These are phyloP conservation scores for Vidua macroura DNA, from an alignment of 2,113 vertebrate genomes.

Conservation along the genomic window DNA sequence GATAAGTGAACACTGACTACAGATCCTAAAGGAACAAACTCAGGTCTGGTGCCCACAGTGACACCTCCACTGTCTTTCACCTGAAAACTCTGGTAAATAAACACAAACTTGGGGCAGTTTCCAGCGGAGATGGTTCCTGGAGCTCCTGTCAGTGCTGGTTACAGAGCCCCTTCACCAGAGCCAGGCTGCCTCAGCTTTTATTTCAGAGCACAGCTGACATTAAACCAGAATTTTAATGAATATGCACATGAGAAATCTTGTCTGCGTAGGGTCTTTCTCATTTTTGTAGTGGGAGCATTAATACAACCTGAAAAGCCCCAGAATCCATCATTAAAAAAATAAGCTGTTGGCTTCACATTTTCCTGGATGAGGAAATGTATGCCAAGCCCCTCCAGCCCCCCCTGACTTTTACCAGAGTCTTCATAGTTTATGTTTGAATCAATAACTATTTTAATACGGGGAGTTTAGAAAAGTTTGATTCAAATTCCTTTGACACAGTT, in stretches of 20 bases:
- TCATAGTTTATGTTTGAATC: slow-evolving; percentile 38
- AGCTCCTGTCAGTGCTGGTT: not conserved
- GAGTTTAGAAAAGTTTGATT: slow-evolving; percentile 46
- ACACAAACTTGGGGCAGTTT: not conserved
- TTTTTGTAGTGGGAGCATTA: not conserved
- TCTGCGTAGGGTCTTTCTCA: not conserved
- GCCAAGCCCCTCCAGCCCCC: not conserved
- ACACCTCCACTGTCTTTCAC: not conserved
- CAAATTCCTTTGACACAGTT: slow-evolving; percentile 24
- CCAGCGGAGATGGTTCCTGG: not conserved
- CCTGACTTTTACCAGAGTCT: not conserved
- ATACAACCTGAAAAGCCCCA: not conserved
- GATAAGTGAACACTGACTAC: not conserved
- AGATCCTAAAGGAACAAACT: not conserved
- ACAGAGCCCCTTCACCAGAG: not conserved
- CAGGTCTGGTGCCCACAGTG: fast-evolving
- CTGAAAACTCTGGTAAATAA: not conserved
- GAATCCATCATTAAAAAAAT: not conserved
- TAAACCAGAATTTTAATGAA: not conserved
- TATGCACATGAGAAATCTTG: not conserved
- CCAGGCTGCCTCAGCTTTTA: not conserved
- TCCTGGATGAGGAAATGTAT: not conserved
- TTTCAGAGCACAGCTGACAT: not conserved
- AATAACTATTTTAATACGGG: not conserved
- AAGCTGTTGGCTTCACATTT: not conserved